These are phyloP conservation scores for Erebia ligea DNA, from an alignment of 2,888 invertebrate genomes.

Conservation along the genomic window DNA sequence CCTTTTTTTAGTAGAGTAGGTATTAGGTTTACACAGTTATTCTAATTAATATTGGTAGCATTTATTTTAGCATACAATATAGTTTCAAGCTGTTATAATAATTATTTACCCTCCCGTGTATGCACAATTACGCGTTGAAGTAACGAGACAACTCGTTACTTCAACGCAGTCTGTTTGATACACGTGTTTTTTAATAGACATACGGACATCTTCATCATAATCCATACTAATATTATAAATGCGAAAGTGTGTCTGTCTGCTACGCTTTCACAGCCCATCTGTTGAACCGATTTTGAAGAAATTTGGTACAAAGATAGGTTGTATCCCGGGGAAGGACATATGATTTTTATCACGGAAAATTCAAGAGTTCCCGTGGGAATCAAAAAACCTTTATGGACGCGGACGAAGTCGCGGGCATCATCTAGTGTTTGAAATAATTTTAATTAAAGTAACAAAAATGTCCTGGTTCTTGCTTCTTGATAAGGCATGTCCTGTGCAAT, in stretches of 20 bases:
- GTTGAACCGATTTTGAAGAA: no score
- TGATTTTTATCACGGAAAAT: no score
- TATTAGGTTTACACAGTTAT: neutral
- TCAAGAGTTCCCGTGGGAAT: no score
- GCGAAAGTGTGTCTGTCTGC: no score
- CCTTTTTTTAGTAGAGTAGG: neutral
- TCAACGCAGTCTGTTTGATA: neutral
- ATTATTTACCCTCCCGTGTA: no score
- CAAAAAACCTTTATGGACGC: no score
- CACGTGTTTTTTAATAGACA: neutral
- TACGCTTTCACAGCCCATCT: no score
- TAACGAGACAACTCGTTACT: neutral
- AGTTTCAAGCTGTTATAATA: neutral
- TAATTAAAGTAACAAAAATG: neutral
- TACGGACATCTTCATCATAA: neutral
- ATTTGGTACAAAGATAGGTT: no score
- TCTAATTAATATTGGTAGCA: neutral
- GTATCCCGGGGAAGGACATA: no score
- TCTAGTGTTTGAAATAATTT: neutral
- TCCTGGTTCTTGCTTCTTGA: slow-evolving; percentile 11
- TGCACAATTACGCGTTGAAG: neutral
- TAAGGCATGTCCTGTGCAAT: slow-evolving; percentile 16
- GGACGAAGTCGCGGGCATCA: no score
- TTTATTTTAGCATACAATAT: neutral
- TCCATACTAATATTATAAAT: no score